These are phyloP conservation scores for Pocillopora grandis DNA, from an alignment of 92 coral and sea anemone genomes.

Conservation along the genomic window DNA sequence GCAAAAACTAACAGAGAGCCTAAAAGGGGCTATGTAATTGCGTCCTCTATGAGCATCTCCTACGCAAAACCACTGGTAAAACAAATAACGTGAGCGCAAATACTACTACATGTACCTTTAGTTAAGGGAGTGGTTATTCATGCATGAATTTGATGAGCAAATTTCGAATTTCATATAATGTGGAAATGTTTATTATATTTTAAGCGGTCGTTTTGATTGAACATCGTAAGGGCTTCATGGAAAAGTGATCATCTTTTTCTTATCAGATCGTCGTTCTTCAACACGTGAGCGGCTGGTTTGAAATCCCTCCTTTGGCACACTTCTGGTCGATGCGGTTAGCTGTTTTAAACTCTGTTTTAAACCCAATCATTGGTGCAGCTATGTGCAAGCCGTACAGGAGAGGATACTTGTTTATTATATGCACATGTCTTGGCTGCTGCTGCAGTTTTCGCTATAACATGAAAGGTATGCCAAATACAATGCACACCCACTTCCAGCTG, in stretches of 20 bases:
- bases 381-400: slow-evolving; percentile 69
- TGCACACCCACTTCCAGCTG: too few species aligned
- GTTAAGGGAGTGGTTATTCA: too few species aligned
- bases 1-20: too few species aligned
- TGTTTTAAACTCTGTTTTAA: slow-evolving; percentile 53
- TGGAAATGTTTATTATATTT: too few species aligned
- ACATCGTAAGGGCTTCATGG: background rate
- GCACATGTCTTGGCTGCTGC: slow-evolving; percentile 47
- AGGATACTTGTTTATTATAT: slow-evolving; percentile 51
- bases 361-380: slow-evolving; percentile 65
- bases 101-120: too few species aligned
- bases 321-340: slow-evolving; percentile 73
- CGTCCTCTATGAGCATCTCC: too few species aligned
- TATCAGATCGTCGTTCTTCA: slow-evolving; percentile 53
- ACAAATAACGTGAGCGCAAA: too few species aligned
- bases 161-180: too few species aligned
- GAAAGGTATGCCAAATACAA: too few species aligned
- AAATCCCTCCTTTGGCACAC: slow-evolving; percentile 26
- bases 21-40: too few species aligned
- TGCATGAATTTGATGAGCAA: too few species aligned
- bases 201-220: background rate
- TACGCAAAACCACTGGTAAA: too few species aligned
- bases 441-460: background rate
- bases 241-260: background rate
- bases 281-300: slow-evolving; percentile 62